Base-by-base conservation (phyloP, 2,797 vertebrate species). In the Paguma larvata region DNA sequence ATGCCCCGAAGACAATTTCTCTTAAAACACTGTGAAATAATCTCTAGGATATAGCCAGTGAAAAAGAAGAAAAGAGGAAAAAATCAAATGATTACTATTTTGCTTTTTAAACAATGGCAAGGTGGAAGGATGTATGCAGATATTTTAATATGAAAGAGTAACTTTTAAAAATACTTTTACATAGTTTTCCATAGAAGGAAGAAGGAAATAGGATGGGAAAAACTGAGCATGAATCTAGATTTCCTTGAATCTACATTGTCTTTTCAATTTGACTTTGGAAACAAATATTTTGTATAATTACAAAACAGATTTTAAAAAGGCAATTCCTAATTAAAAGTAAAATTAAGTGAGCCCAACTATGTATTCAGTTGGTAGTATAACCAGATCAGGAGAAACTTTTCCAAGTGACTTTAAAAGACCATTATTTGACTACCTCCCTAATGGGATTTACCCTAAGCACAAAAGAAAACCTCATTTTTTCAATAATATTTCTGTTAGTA, bases 321-420 rank as follows among this genome's bases (percentile, higher is more conserved):
- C 30, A 90, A 13, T 90, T 93, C 34, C 48, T 75, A 90, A 68
- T 89, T 86, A 70, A 86, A 72, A 89, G 62, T 80, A 86, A 96
- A 83, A 56, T 48, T 51, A 82, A 83, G 46, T 73, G 30, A 67
- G 18, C 70, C 62, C 62, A 34, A 78, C 41, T 62, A 0, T 46
- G 32, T 48, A 59, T 51, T 93, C 59, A 80, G 9, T 70, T 90
- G 21, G n/a, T 63, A 10, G 23, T 78, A n/a, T 53, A 77, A 53
- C 41, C 41, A 88, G 14, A 63, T 51, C 68, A 70, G 62, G 56
- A 85, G 8, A 12, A 62, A 53, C 63, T 77, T 44, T 78, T 83
- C 30, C 77, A 86, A 34, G 63, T 95, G 62, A 53, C 46, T 85
- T 89, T 67, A 93, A 77, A 87, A 75, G 46, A 72, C 59, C 32